Evolutionary conservation across 2,113 vertebrate genomes (phyloP), one percentile per base, ranked within the genome.

Genomic region (Uria lomvia): DNA sequence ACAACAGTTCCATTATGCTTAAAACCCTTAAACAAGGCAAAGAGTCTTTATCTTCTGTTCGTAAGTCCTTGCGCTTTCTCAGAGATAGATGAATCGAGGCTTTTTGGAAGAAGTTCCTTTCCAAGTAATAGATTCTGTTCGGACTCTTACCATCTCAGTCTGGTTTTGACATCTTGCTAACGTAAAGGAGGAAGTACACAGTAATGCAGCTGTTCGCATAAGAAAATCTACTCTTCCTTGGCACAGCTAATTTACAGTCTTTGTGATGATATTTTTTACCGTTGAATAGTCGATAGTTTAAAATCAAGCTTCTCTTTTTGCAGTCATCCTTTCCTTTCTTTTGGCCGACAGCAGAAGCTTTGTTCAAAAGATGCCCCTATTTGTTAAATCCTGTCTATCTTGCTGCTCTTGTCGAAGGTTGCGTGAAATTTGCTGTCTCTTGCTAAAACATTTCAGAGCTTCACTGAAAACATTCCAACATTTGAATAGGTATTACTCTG

Each of bases 361-460:
- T 77, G 38, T 82, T 94, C 21, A 68, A 21, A 89, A 76, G 63
- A 30, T n/a, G 52, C 2, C 34, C 56, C n/a, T 43, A 2, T 62
- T 70, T 70, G 88, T 85, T 80, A 75, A 89, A 38, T 29, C 36
- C 42, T 84, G 11, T 80, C 40, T 80, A 23, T 86, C 81, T 92
- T 79, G 70, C 70, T 89, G 73, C 40, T 79, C 55, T 82, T 70
- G n/a, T 85, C 4, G 9, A 70, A 96, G 38, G 71, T 92, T 94
- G 79, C 77, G 86, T 97, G 93, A 94, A 75, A 94, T 92, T 92
- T 96, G 92, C 96, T 97, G 95, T 97, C 93, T 98, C 95, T 96
- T 94, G 90, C 82, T 96, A 94, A 92, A 94, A 72, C 81, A 70
- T 96, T 97, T 97, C 96, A 97, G 94, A 88, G 93, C 93, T 97